Evolutionary conservation across 2,888 invertebrate species (phyloP), one percentile per base, ranked within the genome.

Genomic region (Willowsia nigromaculata): DNA sequence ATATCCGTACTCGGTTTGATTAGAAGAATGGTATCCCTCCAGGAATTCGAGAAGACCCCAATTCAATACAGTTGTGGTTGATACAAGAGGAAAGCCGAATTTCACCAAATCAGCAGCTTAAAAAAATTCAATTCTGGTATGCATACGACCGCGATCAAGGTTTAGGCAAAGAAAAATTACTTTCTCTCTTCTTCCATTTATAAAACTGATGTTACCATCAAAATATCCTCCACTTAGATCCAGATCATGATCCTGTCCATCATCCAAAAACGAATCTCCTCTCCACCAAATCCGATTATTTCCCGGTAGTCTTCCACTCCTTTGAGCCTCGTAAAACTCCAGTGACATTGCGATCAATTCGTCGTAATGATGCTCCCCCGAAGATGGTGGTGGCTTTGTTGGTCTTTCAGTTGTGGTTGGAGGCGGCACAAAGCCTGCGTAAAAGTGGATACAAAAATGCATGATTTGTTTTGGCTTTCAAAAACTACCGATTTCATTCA

Each of bases 171-270:
- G n/a, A 50, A 50, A 22, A 59, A 59, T 25, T 11, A 27, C 37
- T 25, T 37, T 27, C 27, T 33, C n/a, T n/a, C n/a, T n/a, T n/a
- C n/a, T n/a, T n/a, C n/a, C n/a, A n/a, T n/a, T n/a, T n/a, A n/a
- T n/a, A n/a, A n/a, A n/a, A n/a, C n/a, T n/a, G n/a, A n/a, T n/a
- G n/a, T n/a, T 81, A 95, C 95, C 95, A 92, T 95, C 95, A 92
- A 95, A 95, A 92, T 95, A 95, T 40, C 95, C 95, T 50, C 95
- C 95, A 53, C 94, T 94, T 53, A 95, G 93, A 91, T 95, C 95
- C 91, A 95, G 95, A 13, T 95, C 95, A 89, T 94, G 93, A 18
- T 93, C 91, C 0, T 95, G 95, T 22, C 93, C 93, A 92, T 95
- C 95, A 9, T 93, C 91, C 30, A 95, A 93, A 3, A 95, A 95